These are phyloP conservation scores for Himalopsyche anomala DNA, from an alignment of 2,888 invertebrate species.

Conservation along the genomic window DNA sequence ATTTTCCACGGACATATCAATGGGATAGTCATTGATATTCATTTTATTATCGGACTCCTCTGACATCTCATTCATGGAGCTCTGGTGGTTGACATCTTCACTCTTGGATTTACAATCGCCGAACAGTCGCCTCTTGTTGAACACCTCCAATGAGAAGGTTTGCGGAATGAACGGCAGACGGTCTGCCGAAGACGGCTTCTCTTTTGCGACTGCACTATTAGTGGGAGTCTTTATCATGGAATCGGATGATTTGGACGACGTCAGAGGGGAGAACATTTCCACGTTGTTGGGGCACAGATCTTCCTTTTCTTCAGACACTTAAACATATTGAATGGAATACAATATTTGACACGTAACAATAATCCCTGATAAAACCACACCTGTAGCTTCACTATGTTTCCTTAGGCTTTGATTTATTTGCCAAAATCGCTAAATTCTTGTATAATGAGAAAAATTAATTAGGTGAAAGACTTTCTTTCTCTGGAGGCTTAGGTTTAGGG, in stretches of 20 bases:
- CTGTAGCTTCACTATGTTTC: no score
- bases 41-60: background rate
- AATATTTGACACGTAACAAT: background rate
- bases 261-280: slow-evolving; percentile 61
- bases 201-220: slow-evolving; percentile 72
- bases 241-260: slow-evolving; percentile 60
- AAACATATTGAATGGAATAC: slow-evolving; percentile 61
- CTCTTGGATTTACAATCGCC: slow-evolving; percentile 62
- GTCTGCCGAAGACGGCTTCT: slow-evolving; percentile 66
- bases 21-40: background rate
- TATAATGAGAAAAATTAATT: no score
- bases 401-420: no score
- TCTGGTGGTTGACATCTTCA: slow-evolving; percentile 54
- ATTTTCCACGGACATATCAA: slow-evolving; percentile 1
- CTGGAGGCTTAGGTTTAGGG: no score
- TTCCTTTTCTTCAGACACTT: slow-evolving; percentile 75
- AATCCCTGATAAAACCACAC: no score
- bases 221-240: slow-evolving; percentile 63
- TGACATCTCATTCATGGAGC: slow-evolving; percentile 6
- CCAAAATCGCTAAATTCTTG: no score
- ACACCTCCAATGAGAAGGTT: slow-evolving; percentile 67
- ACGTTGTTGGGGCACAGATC: slow-evolving; percentile 57
- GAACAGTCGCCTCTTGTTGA: slow-evolving; percentile 63
- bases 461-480: no score
- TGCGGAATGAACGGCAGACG: slow-evolving; percentile 65